phyloP scores from a whole-genome alignment of 53 echinoderm and acorn worm species.

The Arbacia lixula region DNA sequence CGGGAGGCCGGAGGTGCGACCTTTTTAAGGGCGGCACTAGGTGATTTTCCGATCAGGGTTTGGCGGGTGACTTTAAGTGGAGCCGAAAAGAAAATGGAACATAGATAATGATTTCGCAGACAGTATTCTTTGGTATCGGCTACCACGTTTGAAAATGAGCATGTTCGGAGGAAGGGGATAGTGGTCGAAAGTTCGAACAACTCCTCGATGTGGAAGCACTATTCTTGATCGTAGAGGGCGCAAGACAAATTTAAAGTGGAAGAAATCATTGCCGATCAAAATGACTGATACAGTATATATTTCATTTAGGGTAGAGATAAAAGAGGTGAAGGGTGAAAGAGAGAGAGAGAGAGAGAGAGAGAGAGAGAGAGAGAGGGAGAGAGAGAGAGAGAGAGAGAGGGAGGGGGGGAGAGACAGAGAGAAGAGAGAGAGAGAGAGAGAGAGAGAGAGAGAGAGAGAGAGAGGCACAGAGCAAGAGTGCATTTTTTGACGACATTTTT shows the following conservation, averaged over 20 bases:
- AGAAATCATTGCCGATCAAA: no score
- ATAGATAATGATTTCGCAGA: no score
- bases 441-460: background rate
- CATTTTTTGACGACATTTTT: no score
- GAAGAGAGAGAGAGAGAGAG: background rate
- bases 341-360: background rate
- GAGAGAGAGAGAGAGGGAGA: background rate
- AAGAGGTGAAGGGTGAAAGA: background rate
- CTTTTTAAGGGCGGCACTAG: background rate
- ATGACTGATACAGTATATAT: no score
- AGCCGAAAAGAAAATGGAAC: no score
- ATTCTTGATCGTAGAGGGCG: no score
- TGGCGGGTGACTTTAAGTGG: no score
- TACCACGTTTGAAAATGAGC: background rate
- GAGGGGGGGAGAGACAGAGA: background rate
- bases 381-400: background rate
- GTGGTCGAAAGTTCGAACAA: no score
- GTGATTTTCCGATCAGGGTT: background rate
- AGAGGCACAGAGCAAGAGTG: background rate
- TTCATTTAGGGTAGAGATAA: background rate
- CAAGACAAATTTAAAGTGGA: no score
- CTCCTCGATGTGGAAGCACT: no score
- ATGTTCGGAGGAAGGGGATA: no score
- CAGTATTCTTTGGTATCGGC: background rate
- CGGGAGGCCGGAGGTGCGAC: background rate